These are phyloP conservation scores for Premnoplex brunnescens DNA, from an alignment of 2,797 vertebrate species.

Conservation along the genomic window DNA sequence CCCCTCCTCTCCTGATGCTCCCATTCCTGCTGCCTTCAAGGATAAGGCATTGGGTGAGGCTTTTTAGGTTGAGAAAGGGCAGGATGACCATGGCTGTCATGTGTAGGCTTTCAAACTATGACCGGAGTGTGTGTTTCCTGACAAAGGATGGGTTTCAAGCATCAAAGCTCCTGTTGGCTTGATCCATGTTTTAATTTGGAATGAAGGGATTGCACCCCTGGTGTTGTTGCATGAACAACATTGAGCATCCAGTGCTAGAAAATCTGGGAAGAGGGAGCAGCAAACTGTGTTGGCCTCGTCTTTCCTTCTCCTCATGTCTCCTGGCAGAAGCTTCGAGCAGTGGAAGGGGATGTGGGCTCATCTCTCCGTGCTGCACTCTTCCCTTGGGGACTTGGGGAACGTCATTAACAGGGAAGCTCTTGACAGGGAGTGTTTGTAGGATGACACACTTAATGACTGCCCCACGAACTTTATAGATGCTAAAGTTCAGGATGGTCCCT, in stretches of 20 bases:
- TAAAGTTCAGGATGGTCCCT: fast-evolving
- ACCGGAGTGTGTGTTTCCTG: neutral
- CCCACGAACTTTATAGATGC: fast-evolving
- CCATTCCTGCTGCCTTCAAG: neutral
- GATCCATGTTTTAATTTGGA: neutral
- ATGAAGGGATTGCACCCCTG: neutral
- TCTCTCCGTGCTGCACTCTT: fast-evolving
- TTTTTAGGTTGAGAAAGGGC: neutral
- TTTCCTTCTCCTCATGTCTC: neutral
- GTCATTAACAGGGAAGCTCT: neutral
- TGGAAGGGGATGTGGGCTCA: fast-evolving
- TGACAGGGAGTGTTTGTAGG: fast-evolving
- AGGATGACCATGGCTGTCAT: fast-evolving
- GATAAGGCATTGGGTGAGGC: fast-evolving
- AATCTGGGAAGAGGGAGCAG: neutral
- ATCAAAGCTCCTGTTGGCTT: neutral
- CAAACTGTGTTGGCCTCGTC: neutral
- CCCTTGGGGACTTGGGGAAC: neutral
- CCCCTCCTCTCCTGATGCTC: neutral
- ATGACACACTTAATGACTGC: fast-evolving
- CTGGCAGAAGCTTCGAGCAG: neutral
- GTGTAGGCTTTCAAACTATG: neutral
- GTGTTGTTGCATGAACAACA: fast-evolving
- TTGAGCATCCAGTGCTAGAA: neutral
- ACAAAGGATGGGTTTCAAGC: fast-evolving